phyloP scores from a whole-genome alignment of 2,888 invertebrate genomes.

The Marasmarcha lunaedactyla region DNA sequence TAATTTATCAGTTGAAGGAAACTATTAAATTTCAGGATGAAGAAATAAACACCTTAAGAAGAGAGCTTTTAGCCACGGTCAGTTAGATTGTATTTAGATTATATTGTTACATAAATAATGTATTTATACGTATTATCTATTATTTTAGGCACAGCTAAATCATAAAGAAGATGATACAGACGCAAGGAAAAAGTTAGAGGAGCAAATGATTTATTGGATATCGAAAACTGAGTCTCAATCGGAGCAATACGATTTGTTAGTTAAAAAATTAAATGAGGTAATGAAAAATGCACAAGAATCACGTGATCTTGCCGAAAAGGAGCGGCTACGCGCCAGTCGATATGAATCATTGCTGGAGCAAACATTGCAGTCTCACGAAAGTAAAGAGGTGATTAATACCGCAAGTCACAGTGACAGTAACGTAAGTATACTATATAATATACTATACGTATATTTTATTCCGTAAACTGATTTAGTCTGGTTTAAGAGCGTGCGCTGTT shows the following conservation, averaged over 20 bases:
- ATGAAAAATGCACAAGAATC: constrained; percentile 43
- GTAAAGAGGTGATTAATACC: background rate
- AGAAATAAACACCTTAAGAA: constrained; percentile 57
- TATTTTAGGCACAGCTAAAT: background rate
- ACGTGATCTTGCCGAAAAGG: constrained; percentile 35
- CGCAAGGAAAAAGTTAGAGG: constrained; percentile 36
- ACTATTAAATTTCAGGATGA: constrained; percentile 62
- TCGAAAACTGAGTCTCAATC: constrained; percentile 44
- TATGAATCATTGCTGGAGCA: constrained; percentile 37
- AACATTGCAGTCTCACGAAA: constrained; percentile 19
- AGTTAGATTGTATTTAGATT: constrained; percentile 16
- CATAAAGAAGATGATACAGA: constrained; percentile 29
- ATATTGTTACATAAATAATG: too few relatives aligned
- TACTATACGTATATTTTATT: too few relatives aligned
- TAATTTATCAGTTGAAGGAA: constrained; percentile 44
- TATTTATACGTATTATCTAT: background rate
- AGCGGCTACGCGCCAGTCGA: constrained; percentile 33
- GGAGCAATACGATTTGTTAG: constrained; percentile 42
- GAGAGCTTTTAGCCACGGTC: constrained; percentile 53
- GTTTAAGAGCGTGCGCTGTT: too few relatives aligned
- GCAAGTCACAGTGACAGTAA: constrained; percentile 6
- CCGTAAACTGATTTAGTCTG: too few relatives aligned
- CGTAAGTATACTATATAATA: too few relatives aligned
- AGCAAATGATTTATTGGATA: constrained; percentile 40
- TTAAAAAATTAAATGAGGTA: constrained; percentile 45